Conservation (phyloP, 2,113 vertebrate genomes). For the Antennarius striatus region DNA sequence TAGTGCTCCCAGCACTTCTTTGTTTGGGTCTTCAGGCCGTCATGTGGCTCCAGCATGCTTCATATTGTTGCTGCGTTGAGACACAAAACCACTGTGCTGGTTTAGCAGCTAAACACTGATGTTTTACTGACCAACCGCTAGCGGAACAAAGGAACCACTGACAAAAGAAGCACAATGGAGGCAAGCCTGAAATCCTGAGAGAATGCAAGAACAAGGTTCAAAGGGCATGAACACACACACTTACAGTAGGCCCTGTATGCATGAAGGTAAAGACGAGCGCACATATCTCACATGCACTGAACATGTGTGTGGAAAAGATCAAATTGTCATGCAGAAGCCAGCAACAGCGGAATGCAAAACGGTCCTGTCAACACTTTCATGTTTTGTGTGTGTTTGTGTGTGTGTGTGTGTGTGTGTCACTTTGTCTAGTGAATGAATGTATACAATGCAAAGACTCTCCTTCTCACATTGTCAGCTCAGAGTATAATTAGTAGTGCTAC, state of each 20-base stretch:
- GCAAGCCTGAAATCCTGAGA: conserved; percentile 56
- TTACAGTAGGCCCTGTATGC: conserved; percentile 14
- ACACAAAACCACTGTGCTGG: conserved; percentile 52
- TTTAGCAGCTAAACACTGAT: conserved; percentile 31
- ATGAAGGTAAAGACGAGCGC: conserved; percentile 14
- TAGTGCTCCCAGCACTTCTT: conserved; percentile 31
- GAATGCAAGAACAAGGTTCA: conserved; percentile 46
- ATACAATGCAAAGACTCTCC: neutral
- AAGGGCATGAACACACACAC: conserved; percentile 16
- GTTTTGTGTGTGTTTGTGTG: neutral
- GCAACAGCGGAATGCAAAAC: neutral
- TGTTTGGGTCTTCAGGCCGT: conserved; percentile 36
- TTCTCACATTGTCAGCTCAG: too few species aligned
- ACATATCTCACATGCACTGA: conserved; percentile 13
- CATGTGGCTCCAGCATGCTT: conserved; percentile 21
- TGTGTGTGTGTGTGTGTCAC: conserved; percentile 8
- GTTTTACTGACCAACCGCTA: conserved; percentile 42
- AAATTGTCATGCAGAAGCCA: conserved; percentile 11
- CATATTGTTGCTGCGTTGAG: conserved; percentile 39
- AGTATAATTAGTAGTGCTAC: too few species aligned
- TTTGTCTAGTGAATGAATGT: neutral
- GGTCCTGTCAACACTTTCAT: neutral
- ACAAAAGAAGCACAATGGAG: conserved; percentile 65
- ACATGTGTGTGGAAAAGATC: neutral
- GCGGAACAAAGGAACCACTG: conserved; percentile 46